Evolutionary conservation across 2,888 invertebrate genomes (phyloP).

Genomic region (Stratiomys singularior): DNA sequence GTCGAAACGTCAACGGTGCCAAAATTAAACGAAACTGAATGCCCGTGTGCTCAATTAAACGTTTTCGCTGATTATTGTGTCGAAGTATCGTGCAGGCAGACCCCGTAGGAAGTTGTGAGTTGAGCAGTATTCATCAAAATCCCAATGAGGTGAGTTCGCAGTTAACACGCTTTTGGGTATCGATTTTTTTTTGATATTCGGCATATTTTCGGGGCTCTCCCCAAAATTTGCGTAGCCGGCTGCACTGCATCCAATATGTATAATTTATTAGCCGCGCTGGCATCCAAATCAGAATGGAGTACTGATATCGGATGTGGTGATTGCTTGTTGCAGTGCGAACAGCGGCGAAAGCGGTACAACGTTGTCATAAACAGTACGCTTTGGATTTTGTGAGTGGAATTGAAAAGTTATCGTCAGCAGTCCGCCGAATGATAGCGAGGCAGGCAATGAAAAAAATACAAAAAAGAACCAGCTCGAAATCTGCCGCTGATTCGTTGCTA

Average conservation of each 20-base stretch:
- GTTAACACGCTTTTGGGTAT: neutral
- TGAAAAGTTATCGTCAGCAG: constrained; percentile 27
- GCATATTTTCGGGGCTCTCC: neutral
- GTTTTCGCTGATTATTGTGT: constrained; percentile 3
- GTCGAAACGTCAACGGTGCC: neutral
- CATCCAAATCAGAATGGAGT: neutral
- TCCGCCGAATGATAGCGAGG: neutral
- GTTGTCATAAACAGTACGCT: neutral
- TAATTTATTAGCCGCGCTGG: constrained; percentile 21
- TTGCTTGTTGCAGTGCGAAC: neutral
- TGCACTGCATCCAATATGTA: neutral
- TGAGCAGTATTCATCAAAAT: constrained; percentile 8
- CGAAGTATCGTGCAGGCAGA: constrained; percentile 1
- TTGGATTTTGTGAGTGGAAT: neutral
- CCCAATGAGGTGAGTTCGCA: constrained; percentile 34
- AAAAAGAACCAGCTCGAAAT: constrained; percentile 5
- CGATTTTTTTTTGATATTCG: neutral
- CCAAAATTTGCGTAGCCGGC: constrained; percentile 23
- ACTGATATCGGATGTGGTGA: neutral
- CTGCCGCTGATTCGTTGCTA: constrained; percentile 30
- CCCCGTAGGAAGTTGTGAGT: neutral
- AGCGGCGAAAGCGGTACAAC: constrained; percentile 29
- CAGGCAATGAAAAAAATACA: neutral
- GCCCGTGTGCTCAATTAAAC: neutral
- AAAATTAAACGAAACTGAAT: constrained; percentile 20